phyloP scores from a whole-genome alignment of 1,140 invertebrate genomes.

The Papilio xuthus region DNA sequence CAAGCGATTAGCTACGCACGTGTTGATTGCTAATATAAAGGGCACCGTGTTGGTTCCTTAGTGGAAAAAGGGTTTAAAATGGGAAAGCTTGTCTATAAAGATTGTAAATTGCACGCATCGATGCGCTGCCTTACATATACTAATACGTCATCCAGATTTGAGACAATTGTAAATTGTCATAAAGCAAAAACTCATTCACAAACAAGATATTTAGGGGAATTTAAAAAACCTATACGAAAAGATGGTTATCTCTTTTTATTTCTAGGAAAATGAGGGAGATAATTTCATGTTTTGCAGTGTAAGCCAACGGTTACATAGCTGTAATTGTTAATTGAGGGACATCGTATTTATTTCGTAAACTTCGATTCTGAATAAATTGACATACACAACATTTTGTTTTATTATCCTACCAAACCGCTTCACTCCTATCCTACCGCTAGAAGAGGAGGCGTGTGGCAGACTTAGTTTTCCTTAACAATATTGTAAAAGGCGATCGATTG shows the following conservation, averaged over 20 bases:
- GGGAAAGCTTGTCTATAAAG: neutral
- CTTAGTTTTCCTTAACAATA: too few relatives aligned
- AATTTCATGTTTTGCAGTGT: neutral
- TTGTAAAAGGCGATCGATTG: too few relatives aligned
- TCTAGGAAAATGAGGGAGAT: neutral
- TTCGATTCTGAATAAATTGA: conserved; percentile 2
- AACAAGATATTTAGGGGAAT: neutral
- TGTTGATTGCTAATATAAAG: too few relatives aligned
- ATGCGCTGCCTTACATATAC: neutral
- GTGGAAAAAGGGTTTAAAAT: too few relatives aligned
- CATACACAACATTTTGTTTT: neutral
- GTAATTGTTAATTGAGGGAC: too few relatives aligned
- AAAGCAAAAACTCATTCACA: neutral
- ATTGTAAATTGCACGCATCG: neutral
- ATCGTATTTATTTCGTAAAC: neutral
- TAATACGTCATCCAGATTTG: neutral
- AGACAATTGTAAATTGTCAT: conserved; percentile 19
- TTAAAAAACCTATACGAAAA: neutral
- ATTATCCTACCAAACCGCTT: neutral
- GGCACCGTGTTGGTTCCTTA: too few relatives aligned
- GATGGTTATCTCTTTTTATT: neutral
- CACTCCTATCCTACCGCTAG: too few relatives aligned
- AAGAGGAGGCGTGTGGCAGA: too few relatives aligned
- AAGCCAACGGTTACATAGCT: too few relatives aligned
- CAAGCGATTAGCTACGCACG: too few relatives aligned